These are phyloP conservation scores for Sternotherus odoratus DNA, from an alignment of 2,797 vertebrate species.

Conservation along the genomic window DNA sequence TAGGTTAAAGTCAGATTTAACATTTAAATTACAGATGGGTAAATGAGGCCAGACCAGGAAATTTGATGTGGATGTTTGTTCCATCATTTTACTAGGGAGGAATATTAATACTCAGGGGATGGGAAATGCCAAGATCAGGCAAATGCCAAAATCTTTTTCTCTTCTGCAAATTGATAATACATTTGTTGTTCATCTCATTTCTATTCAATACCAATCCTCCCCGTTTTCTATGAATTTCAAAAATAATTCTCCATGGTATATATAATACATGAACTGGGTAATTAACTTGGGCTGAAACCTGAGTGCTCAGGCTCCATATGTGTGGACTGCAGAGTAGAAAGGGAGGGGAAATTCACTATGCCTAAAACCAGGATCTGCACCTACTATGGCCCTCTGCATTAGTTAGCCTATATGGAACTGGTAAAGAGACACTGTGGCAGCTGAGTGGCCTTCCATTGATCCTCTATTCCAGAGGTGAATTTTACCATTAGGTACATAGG, in stretches of 20 bases:
- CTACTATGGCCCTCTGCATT: neutral
- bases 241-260: neutral
- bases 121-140: neutral
- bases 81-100: neutral
- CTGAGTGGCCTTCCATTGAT: rapidly evolving
- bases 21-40: neutral
- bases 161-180: neutral
- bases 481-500: neutral
- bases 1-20: neutral
- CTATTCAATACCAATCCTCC: neutral
- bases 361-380: neutral
- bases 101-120: neutral
- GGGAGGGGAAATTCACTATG: neutral
- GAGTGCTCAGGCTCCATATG: neutral
- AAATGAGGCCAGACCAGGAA: neutral
- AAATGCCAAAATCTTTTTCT: neutral
- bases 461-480: neutral
- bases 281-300: rapidly evolving
- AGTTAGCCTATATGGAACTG: neutral
- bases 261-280: rapidly evolving
- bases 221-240: neutral
- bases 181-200: neutral
- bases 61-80: neutral
- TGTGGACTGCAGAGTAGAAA: neutral
- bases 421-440: neutral